These are phyloP conservation scores for Cinara cedri DNA, from an alignment of 2,888 invertebrate species.

Conservation along the genomic window DNA sequence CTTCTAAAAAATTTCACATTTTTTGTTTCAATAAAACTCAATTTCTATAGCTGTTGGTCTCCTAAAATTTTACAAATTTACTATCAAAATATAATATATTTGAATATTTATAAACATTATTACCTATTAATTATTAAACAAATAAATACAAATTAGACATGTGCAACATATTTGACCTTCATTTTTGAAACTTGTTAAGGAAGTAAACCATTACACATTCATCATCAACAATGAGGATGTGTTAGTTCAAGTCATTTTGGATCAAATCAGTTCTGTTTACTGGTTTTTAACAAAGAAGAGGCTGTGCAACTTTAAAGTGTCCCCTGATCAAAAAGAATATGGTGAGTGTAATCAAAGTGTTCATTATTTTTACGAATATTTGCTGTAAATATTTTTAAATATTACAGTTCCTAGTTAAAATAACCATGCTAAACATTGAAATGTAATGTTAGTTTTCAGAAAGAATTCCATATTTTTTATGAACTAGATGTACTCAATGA, in stretches of 20 bases:
- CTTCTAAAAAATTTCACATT: too few species aligned
- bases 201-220: neutral
- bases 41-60: too few species aligned
- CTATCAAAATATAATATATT: too few species aligned
- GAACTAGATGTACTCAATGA: conserved; percentile 90
- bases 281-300: neutral
- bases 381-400: neutral
- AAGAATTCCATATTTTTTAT: conserved; percentile 91
- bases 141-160: too few species aligned
- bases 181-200: too few species aligned
- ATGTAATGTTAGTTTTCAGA: conserved; percentile 29
- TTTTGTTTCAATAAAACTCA: too few species aligned
- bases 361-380: neutral
- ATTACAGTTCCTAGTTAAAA: neutral
- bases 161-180: too few species aligned
- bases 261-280: neutral
- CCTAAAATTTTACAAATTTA: too few species aligned
- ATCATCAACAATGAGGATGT: conserved; percentile 45
- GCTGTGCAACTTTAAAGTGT: conserved; percentile 9
- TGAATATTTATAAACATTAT: too few species aligned
- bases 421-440: conserved; percentile 23
- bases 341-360: conserved; percentile 14
- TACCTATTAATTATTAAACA: too few species aligned
- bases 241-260: conserved; percentile 39
- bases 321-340: conserved; percentile 10